Evolutionary conservation across 2,113 vertebrate genomes (phyloP).

Genomic region (Lophochroa leadbeateri): DNA sequence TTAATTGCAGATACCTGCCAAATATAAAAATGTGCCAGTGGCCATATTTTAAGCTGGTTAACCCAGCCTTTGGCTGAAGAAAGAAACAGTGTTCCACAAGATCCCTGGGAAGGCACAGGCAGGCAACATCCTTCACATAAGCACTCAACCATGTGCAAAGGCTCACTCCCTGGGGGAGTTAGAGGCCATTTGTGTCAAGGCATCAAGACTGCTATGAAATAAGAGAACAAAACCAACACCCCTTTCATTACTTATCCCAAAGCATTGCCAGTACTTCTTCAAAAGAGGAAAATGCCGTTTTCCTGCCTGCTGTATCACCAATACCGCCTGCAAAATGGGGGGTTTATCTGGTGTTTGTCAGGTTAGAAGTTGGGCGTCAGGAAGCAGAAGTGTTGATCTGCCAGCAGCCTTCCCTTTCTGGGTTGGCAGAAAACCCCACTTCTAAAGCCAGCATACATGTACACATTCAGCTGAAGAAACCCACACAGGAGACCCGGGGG

Average conservation of each 20-base stretch:
- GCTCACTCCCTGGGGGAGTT: too few species aligned
- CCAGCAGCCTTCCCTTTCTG: neutral
- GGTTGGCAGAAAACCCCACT: neutral
- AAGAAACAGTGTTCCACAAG: neutral
- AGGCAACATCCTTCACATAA: too few species aligned
- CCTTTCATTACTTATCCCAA: neutral
- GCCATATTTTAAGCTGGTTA: neutral
- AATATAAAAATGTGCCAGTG: neutral
- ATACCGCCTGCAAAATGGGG: neutral
- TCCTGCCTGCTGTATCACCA: neutral
- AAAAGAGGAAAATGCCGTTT: neutral
- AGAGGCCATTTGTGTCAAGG: neutral
- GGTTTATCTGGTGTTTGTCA: neutral
- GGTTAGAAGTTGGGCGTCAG: neutral
- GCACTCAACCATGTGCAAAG: neutral
- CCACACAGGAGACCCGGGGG: too few species aligned
- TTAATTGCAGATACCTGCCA: neutral
- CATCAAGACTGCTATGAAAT: too few species aligned
- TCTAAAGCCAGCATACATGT: neutral
- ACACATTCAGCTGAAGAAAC: neutral
- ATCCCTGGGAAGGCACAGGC: too few species aligned
- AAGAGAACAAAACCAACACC: neutral
- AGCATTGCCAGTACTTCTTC: neutral
- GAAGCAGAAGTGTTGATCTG: neutral
- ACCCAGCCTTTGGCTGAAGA: neutral